Percentiles rank a stretch among this genome's conserved stretches.
Evolutionary conservation across 2,888 invertebrate genomes (phyloP).

Genomic region (Autographa gamma): DNA sequence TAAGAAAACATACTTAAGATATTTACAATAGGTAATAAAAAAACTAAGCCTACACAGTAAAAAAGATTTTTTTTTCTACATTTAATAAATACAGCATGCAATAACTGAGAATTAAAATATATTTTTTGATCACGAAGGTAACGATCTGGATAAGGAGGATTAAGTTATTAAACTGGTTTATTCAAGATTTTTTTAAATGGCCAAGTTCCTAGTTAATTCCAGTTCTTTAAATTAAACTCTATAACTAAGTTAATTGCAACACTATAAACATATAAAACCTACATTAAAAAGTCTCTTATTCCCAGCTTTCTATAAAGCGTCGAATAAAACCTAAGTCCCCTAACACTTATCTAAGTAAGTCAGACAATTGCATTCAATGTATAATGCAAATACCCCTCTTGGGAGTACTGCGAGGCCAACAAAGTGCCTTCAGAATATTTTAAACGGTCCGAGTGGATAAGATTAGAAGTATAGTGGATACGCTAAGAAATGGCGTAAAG

Average conservation of each 20-base stretch:
- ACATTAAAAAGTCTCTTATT: slow-evolving; percentile 16
- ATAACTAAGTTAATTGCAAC: neutral
- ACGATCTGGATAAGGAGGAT: too few relatives aligned
- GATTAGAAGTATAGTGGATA: slow-evolving; percentile 29
- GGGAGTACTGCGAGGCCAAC: slow-evolving; percentile 43
- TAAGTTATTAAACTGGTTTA: too few relatives aligned
- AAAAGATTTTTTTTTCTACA: too few relatives aligned
- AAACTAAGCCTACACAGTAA: too few relatives aligned
- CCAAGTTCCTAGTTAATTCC: too few relatives aligned
- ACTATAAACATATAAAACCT: neutral
- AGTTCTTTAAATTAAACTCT: neutral
- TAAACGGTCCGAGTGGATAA: slow-evolving; percentile 41
- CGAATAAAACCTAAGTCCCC: slow-evolving; percentile 41
- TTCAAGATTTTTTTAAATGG: too few relatives aligned
- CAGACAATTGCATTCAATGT: slow-evolving; percentile 54
- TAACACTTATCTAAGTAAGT: slow-evolving; percentile 43
- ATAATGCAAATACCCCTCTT: slow-evolving; percentile 52
- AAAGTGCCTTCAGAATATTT: slow-evolving; percentile 42
- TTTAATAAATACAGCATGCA: too few relatives aligned
- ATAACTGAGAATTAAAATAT: too few relatives aligned
- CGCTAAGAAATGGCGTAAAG: slow-evolving; percentile 27
- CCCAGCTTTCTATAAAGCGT: slow-evolving; percentile 27
- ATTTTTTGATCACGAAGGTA: too few relatives aligned
- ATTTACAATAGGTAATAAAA: too few relatives aligned
- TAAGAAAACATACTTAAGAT: too few relatives aligned